Evolutionary conservation across 2,888 invertebrate species (phyloP).

Genomic region (Xylocampa areola): DNA sequence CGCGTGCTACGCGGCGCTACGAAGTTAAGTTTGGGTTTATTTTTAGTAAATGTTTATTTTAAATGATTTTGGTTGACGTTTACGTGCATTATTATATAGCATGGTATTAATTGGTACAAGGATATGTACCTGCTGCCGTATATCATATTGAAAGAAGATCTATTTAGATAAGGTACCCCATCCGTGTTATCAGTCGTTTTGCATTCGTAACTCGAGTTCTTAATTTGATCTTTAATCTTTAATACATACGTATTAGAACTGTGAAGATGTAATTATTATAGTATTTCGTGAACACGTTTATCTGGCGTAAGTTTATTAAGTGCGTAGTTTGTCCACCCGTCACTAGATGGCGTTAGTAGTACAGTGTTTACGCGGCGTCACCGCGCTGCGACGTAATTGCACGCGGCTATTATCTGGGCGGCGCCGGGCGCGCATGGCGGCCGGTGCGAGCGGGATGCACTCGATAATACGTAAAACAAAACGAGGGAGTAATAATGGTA

Average conservation of each 20-base stretch:
- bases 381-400: conserved; percentile 82
- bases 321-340: conserved; percentile 69
- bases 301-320: background rate
- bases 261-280: background rate
- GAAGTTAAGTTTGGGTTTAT: conserved; percentile 5
- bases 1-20: conserved; percentile 51
- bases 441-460: conserved; percentile 90
- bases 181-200: no score
- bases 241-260: background rate
- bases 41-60: background rate
- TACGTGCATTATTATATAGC: background rate
- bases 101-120: no score
- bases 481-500: conserved; percentile 90
- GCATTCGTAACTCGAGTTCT: no score
- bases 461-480: conserved; percentile 90
- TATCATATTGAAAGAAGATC: background rate
- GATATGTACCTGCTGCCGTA: background rate
- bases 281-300: background rate
- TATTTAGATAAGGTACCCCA: no score
- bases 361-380: conserved; percentile 57
- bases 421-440: conserved; percentile 87
- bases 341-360: conserved; percentile 83
- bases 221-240: no score
- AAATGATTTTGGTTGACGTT: background rate
- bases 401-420: conserved; percentile 88